Percentiles rank a stretch among this genome's conserved stretches.
phyloP scores from a whole-genome alignment of 2,113 vertebrate genomes.

The Pseudonaja textilis region DNA sequence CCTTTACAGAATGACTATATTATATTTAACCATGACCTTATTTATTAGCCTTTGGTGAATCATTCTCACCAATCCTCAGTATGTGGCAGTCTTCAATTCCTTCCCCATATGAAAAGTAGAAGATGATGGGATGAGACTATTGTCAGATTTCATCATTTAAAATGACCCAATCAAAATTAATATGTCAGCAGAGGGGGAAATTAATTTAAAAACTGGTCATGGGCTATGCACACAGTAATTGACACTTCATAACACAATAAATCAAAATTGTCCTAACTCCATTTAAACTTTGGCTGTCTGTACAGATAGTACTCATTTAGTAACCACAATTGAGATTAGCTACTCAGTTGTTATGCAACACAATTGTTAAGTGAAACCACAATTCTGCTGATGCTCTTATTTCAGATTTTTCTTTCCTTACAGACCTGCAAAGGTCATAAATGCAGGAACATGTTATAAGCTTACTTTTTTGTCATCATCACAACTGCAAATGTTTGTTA shows the following conservation, averaged over 20 bases:
- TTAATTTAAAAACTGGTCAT: conserved; percentile 61
- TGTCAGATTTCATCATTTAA: conserved; percentile 57
- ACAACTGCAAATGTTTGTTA: background rate
- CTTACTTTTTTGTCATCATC: background rate
- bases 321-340: background rate
- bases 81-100: background rate
- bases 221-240: conserved; percentile 59
- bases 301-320: background rate
- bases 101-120: conserved; percentile 25
- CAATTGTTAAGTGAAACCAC: background rate
- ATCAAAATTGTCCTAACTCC: conserved; percentile 31
- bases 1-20: conserved; percentile 11
- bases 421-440: background rate
- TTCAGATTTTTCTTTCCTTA: background rate
- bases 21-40: conserved; percentile 23
- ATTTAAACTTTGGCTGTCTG: background rate
- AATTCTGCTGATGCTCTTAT: background rate
- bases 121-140: conserved; percentile 52
- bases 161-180: conserved; percentile 51
- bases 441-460: background rate
- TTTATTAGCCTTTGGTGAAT: conserved; percentile 35
- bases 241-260: conserved; percentile 53
- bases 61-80: background rate
- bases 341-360: background rate
- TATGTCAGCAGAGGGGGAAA: conserved; percentile 38